These are phyloP conservation scores for Heliopora coerulea DNA, from an alignment of 92 coral and sea anemone species.

Conservation along the genomic window DNA sequence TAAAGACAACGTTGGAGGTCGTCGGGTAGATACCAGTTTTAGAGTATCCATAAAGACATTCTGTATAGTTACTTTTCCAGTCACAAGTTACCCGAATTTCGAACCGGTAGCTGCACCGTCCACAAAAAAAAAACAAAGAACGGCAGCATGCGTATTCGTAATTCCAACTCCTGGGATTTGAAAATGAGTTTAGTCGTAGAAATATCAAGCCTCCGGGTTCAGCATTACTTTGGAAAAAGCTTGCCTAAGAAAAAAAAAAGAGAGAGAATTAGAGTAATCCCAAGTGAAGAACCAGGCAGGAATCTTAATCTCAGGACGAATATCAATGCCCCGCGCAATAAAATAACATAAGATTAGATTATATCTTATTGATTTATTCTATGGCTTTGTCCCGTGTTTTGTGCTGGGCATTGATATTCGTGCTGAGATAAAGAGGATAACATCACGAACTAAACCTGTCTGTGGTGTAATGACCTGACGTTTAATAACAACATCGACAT, in stretches of 20 bases:
- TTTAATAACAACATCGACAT: too few relatives aligned
- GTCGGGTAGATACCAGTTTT: slow-evolving; percentile 6
- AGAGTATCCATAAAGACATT: slow-evolving; percentile 10
- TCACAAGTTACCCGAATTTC: slow-evolving; percentile 23
- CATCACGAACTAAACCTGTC: too few relatives aligned
- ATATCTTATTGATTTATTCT: too few relatives aligned
- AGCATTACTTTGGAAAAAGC: neutral
- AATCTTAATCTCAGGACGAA: too few relatives aligned
- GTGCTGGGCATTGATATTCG: too few relatives aligned
- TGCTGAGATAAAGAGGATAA: too few relatives aligned
- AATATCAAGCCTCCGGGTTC: slow-evolving; percentile 14
- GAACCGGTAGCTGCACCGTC: slow-evolving; percentile 5
- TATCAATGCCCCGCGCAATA: too few relatives aligned
- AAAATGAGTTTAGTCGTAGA: neutral
- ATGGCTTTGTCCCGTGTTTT: too few relatives aligned
- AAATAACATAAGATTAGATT: too few relatives aligned
- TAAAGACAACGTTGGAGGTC: neutral
- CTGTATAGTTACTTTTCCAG: neutral
- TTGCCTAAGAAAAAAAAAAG: neutral
- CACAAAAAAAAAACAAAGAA: neutral
- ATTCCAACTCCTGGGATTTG: neutral
- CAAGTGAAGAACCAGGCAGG: too few relatives aligned
- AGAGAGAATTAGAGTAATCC: too few relatives aligned
- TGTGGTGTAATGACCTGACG: too few relatives aligned
- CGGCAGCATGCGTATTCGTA: neutral